Evolutionary conservation across 2,888 invertebrate species (phyloP).

Genomic region (Ennomos erosarius): DNA sequence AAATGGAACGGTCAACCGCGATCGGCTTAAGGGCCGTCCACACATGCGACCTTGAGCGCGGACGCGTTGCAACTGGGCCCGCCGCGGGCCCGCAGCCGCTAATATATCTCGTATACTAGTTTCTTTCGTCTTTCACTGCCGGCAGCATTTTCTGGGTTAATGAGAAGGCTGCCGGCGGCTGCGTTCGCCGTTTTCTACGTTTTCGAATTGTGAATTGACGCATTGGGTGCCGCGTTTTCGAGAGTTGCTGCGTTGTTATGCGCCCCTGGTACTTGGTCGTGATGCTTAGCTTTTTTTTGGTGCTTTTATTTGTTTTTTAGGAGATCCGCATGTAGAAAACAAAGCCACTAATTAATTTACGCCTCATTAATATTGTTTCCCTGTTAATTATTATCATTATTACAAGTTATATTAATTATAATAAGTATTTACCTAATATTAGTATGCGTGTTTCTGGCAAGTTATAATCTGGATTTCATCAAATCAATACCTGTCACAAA

Average conservation of each 20-base stretch:
- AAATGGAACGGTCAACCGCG: slow-evolving; percentile 47
- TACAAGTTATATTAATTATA: too few relatives aligned
- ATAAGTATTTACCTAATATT: too few relatives aligned
- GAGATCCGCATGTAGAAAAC: slow-evolving; percentile 7
- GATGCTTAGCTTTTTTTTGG: slow-evolving; percentile 31
- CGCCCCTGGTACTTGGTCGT: slow-evolving; percentile 58
- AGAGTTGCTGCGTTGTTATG: slow-evolving; percentile 64
- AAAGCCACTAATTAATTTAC: too few relatives aligned
- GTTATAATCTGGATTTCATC: too few relatives aligned
- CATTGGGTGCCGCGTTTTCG: slow-evolving; percentile 58
- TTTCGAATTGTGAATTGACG: slow-evolving; percentile 78
- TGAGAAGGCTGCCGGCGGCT: slow-evolving; percentile 70
- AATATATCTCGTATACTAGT: slow-evolving; percentile 82
- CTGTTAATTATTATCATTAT: too few relatives aligned
- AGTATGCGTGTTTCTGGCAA: too few relatives aligned
- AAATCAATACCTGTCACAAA: too few relatives aligned
- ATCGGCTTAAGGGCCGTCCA: slow-evolving; percentile 36
- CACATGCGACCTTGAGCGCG: slow-evolving; percentile 56
- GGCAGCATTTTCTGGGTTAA: slow-evolving; percentile 81
- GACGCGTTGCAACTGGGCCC: slow-evolving; percentile 61
- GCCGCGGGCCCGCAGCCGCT: slow-evolving; percentile 53
- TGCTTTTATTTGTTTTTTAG: slow-evolving; percentile 17
- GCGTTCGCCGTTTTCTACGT: slow-evolving; percentile 76
- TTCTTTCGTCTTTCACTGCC: slow-evolving; percentile 84
- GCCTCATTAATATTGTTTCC: too few relatives aligned